Percentiles rank a stretch among this genome's conserved stretches.
These are phyloP conservation scores for Solea solea DNA, from an alignment of 2,113 vertebrate genomes.

Conservation along the genomic window DNA sequence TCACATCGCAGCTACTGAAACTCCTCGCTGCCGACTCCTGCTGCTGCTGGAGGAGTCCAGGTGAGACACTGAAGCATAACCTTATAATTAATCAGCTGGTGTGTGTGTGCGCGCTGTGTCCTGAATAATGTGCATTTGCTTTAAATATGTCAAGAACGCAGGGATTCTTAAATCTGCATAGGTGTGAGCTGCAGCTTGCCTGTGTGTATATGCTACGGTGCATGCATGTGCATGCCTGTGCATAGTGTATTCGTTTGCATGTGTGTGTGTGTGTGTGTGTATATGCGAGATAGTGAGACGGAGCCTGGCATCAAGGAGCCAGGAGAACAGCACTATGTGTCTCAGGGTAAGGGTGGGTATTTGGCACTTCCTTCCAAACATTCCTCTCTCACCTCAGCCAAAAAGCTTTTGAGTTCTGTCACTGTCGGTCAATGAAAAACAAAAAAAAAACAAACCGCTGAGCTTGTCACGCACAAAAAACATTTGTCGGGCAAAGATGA, in stretches of 20 bases:
- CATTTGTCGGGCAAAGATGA: neutral
- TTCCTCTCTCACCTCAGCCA: slow-evolving; percentile 63
- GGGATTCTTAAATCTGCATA: slow-evolving; percentile 24
- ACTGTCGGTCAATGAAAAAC: slow-evolving; percentile 56
- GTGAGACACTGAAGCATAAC: slow-evolving; percentile 73
- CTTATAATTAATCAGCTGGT: slow-evolving; percentile 1
- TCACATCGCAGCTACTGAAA: slow-evolving; percentile 90
- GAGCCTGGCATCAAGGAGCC: slow-evolving; percentile 68
- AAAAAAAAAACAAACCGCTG: slow-evolving; percentile 27
- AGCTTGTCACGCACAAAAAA: slow-evolving; percentile 43
- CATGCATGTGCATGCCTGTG: slow-evolving; percentile 57
- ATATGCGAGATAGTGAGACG: slow-evolving; percentile 38
- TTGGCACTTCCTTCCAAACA: slow-evolving; percentile 71
- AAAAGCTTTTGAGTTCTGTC: slow-evolving; percentile 61
- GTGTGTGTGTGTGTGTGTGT: slow-evolving; percentile 19
- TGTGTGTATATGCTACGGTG: slow-evolving; percentile 15
- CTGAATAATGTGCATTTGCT: slow-evolving; percentile 18
- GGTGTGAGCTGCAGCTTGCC: slow-evolving; percentile 22
- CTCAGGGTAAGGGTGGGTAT: slow-evolving; percentile 70
- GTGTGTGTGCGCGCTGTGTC: slow-evolving; percentile 10
- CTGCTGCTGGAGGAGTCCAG: slow-evolving; percentile 92
- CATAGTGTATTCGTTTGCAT: slow-evolving; percentile 21
- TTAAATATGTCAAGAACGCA: slow-evolving; percentile 38
- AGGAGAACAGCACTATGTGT: slow-evolving; percentile 55
- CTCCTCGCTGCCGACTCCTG: slow-evolving; percentile 88